These are phyloP conservation scores for Hypena proboscidalis DNA, from an alignment of 2,888 invertebrate genomes.

Conservation along the genomic window DNA sequence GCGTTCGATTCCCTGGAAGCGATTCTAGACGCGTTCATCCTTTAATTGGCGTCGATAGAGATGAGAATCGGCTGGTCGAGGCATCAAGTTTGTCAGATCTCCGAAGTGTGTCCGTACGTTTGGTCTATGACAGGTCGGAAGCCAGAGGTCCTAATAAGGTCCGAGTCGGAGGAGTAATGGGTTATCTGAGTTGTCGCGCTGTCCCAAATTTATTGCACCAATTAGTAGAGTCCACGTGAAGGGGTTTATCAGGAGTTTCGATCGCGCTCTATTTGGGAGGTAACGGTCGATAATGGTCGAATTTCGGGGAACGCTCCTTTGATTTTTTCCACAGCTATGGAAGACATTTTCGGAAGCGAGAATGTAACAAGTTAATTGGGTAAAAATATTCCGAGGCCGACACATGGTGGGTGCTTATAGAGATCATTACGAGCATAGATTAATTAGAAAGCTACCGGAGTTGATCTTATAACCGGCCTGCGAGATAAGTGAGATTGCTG, in stretches of 20 bases:
- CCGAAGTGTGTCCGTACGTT: slow-evolving; percentile 53
- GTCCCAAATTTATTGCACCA: slow-evolving; percentile 81
- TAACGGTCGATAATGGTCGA: slow-evolving; percentile 78
- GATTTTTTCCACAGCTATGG: slow-evolving; percentile 62
- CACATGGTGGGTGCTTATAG: slow-evolving; percentile 66
- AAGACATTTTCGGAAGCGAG: slow-evolving; percentile 80
- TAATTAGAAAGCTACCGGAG: slow-evolving; percentile 68
- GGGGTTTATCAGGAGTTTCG: slow-evolving; percentile 70
- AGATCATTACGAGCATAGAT: slow-evolving; percentile 66
- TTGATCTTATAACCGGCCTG: slow-evolving; percentile 56
- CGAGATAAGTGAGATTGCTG: slow-evolving; percentile 50
- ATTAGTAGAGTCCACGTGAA: slow-evolving; percentile 81
- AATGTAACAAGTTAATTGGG: slow-evolving; percentile 84
- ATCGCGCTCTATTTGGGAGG: slow-evolving; percentile 84
- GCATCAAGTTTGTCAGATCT: slow-evolving; percentile 62
- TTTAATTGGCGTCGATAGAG: slow-evolving; percentile 64
- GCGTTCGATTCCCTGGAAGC: slow-evolving; percentile 49
- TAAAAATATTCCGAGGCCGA: slow-evolving; percentile 70
- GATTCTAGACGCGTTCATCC: slow-evolving; percentile 60
- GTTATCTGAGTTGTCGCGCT: slow-evolving; percentile 68
- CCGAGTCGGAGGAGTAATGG: slow-evolving; percentile 57
- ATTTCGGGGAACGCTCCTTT: slow-evolving; percentile 74
- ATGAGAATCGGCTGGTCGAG: slow-evolving; percentile 56
- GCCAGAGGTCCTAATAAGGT: slow-evolving; percentile 64
- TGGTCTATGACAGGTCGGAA: slow-evolving; percentile 57